Percentiles rank a stretch among this genome's conserved stretches.
phyloP scores from a whole-genome alignment of 2,888 invertebrate genomes.

The Onthophagus sagittarius region DNA sequence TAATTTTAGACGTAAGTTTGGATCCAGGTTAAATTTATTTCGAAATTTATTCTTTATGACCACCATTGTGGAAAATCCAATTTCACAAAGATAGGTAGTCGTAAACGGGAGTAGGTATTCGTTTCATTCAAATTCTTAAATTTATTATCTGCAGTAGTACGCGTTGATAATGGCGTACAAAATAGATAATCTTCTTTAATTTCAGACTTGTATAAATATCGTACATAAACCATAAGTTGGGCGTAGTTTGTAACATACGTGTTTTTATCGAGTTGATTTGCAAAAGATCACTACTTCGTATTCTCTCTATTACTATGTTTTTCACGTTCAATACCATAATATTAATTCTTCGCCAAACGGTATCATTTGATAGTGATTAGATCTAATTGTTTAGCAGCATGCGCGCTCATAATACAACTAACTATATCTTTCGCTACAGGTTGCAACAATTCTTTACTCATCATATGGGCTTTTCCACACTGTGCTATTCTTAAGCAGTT shows the following conservation, averaged over 20 bases:
- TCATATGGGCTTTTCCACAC: no score
- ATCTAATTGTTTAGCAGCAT: no score
- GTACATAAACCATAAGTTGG: not conserved
- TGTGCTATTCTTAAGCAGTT: not conserved
- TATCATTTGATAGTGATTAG: not conserved
- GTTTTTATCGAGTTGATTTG: not conserved
- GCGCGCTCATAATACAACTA: no score
- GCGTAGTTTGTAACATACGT: not conserved
- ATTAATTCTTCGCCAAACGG: not conserved
- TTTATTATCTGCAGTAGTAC: slow-evolving; percentile 29
- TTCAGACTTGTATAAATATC: slow-evolving; percentile 2
- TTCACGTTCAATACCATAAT: not conserved
- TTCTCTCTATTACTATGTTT: not conserved
- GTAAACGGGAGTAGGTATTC: no score
- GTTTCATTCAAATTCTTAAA: slow-evolving; percentile 30
- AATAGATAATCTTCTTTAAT: slow-evolving; percentile 5
- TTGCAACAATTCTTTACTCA: no score
- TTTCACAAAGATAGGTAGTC: no score
- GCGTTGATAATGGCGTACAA: slow-evolving; percentile 3
- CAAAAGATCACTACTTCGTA: not conserved
- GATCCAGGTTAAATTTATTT: no score
- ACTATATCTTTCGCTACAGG: no score
- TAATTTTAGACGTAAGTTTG: no score
- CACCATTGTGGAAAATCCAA: no score
- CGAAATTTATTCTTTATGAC: no score